Conservation (phyloP, 2,888 invertebrate species). For the Hyles lineata region DNA sequence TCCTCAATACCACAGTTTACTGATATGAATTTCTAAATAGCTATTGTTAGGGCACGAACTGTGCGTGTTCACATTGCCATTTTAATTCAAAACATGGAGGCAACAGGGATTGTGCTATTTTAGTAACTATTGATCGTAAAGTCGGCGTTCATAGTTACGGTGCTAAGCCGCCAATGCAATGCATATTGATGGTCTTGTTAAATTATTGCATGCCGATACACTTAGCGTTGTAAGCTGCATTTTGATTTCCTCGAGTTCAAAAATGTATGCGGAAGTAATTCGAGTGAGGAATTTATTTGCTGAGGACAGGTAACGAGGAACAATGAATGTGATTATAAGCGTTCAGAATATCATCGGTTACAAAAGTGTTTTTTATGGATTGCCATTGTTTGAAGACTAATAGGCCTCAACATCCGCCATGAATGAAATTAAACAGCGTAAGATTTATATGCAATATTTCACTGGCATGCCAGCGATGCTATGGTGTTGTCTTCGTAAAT, state of each 20-base stretch:
- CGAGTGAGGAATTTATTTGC: too few species aligned
- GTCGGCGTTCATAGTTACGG: neutral
- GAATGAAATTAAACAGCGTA: too few species aligned
- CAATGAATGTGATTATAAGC: too few species aligned
- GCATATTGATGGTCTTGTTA: neutral
- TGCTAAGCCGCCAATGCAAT: neutral
- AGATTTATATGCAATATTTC: too few species aligned
- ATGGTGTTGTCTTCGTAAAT: too few species aligned
- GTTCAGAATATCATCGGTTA: too few species aligned
- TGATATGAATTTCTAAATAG: neutral
- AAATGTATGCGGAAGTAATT: neutral
- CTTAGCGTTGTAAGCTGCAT: constrained; percentile 11
- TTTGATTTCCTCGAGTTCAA: neutral
- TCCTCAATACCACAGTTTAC: neutral
- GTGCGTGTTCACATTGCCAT: neutral
- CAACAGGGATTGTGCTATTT: neutral
- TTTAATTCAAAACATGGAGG: constrained; percentile 1
- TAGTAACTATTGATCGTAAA: constrained; percentile 4
- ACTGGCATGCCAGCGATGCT: too few species aligned
- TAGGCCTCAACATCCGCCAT: too few species aligned
- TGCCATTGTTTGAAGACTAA: too few species aligned
- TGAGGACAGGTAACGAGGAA: too few species aligned
- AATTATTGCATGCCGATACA: neutral
- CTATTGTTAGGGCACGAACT: neutral
- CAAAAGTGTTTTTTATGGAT: too few species aligned